Evolutionary conservation across 2,797 vertebrate genomes (phyloP), one percentile per base, ranked within the genome.

Genomic region (Neosalanx taihuensis): DNA sequence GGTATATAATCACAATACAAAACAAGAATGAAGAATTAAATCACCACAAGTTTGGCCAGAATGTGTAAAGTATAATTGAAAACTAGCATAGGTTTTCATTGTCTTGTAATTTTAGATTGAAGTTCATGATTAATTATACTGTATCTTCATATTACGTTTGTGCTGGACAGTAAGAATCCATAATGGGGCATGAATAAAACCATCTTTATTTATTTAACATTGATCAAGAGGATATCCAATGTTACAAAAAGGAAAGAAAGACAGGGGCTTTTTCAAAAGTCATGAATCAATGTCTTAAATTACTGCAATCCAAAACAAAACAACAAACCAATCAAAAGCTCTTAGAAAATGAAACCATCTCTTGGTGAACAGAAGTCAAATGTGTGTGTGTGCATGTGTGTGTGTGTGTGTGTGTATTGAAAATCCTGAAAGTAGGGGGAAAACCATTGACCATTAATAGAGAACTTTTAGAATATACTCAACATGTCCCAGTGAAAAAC

Each of bases 151-250:
- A 35, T 56, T 35, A 5, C 41, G 37, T n/a, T 60, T 46, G 59
- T 37, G 46, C 26, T 26, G 13, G 26, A 57, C 31, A 12, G 51
- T 68, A 88, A 80, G 69, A 84, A 83, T 15, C 79, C 72, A 80
- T 26, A 68, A 78, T 73, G 61, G 56, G 80, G 56, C 81, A 79
- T 69, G 80, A 89, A 85, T 86, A 87, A 79, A 77, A 77, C 81
- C 67, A 64, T 67, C 70, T 90, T 92, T 91, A 91, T 90, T 92
- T 86, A 81, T 81, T 89, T 83, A 86, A 89, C 83, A 90, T 89
- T 77, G 81, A 90, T 91, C 83, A 86, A 87, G 73, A 86, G 64
- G 29, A 85, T 83, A 85, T 80, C 82, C 73, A 81, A 80, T 77
- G 81, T 79, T 86, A 87, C 67, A 87, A 85, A 90, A 84, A 81